These are phyloP conservation scores for Albula glossodonta DNA, from an alignment of 2,113 vertebrate genomes.

Conservation along the genomic window DNA sequence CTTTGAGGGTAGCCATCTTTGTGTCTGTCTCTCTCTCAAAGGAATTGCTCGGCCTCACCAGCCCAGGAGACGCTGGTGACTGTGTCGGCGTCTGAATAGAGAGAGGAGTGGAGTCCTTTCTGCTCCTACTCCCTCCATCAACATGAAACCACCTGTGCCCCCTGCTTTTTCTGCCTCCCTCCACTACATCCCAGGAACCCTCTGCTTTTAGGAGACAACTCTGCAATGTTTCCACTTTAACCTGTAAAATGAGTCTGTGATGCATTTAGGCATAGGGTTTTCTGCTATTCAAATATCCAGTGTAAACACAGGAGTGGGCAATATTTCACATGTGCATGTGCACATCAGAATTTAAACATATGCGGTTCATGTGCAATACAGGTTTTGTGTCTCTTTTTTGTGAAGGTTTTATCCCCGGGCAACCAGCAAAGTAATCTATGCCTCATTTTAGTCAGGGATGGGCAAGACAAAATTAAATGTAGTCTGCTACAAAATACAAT, in stretches of 20 bases:
- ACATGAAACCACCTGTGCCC: not conserved
- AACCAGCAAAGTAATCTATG: too few species aligned
- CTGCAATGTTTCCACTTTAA: not conserved
- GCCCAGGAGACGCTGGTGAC: conserved; percentile 42
- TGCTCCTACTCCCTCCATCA: not conserved
- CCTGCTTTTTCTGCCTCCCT: not conserved
- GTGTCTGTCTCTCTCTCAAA: conserved; percentile 30
- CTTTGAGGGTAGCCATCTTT: not conserved
- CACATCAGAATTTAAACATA: not conserved
- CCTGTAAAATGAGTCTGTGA: not conserved
- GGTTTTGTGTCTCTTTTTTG: too few species aligned
- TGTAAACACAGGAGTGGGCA: not conserved
- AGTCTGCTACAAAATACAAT: too few species aligned
- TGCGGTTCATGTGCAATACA: too few species aligned
- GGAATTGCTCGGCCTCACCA: conserved; percentile 55
- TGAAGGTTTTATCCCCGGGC: too few species aligned
- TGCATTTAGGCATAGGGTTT: not conserved
- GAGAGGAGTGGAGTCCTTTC: conserved; percentile 18
- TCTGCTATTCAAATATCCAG: too few species aligned
- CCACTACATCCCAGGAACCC: not conserved
- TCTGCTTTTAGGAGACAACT: not conserved
- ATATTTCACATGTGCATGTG: not conserved
- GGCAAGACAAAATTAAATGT: too few species aligned
- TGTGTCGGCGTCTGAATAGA: conserved; percentile 34
- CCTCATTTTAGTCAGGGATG: too few species aligned